These are phyloP conservation scores for Chrysolina oricalcia DNA, from an alignment of 2,888 invertebrate species.

Conservation along the genomic window DNA sequence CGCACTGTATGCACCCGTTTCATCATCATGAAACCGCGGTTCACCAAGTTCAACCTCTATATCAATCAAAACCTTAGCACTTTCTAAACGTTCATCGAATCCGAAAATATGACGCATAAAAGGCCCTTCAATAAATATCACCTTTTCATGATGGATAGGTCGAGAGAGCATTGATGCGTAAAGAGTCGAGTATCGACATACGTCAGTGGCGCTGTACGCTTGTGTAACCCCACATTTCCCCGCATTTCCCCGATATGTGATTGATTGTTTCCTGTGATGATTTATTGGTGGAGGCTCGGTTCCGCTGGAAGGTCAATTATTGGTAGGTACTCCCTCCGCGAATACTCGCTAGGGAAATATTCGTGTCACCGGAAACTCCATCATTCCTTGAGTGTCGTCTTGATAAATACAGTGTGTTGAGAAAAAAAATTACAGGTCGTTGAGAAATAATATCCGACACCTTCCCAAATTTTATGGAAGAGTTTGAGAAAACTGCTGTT, in stretches of 20 bases:
- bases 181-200: constrained; percentile 46
- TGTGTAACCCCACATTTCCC: constrained; percentile 20
- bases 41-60: constrained; percentile 11
- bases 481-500: no score
- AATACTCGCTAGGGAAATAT: background rate
- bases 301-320: constrained; percentile 24
- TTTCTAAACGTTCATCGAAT: constrained; percentile 22
- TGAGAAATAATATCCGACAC: no score
- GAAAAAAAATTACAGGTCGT: no score
- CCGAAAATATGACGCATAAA: constrained; percentile 34
- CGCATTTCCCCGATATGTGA: constrained; percentile 18
- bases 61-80: constrained; percentile 18
- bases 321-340: background rate
- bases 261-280: constrained; percentile 30
- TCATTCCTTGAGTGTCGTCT: background rate
- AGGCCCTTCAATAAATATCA: constrained; percentile 50
- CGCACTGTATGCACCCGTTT: background rate
- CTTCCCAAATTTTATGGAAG: no score
- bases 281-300: constrained; percentile 28
- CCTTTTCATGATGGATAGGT: constrained; percentile 50
- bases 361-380: background rate
- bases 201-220: constrained; percentile 33
- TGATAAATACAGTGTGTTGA: no score
- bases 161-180: constrained; percentile 38
- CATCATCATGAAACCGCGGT: background rate